Evolutionary conservation across 2,113 vertebrate genomes (phyloP).

Genomic region (Triplophysa siluroides): DNA sequence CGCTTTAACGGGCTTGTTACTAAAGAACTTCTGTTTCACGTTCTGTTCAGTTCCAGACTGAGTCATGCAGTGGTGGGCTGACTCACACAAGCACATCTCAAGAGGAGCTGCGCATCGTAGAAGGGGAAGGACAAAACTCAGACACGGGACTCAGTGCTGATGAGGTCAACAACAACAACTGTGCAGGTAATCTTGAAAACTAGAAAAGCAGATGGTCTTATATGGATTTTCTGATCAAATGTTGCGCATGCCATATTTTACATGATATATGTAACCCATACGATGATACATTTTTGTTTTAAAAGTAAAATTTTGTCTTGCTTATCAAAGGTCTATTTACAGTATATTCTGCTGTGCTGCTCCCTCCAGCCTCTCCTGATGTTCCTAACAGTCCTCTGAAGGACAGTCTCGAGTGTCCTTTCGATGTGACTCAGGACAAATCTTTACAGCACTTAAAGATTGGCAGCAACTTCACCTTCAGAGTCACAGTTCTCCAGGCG

Average conservation of each 20-base stretch:
- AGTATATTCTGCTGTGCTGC: not conserved
- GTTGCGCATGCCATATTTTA: not conserved
- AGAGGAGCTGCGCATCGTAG: constrained; percentile 93
- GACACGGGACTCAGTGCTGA: constrained; percentile 85
- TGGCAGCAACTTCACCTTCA: constrained; percentile 94
- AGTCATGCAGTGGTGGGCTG: constrained; percentile 79
- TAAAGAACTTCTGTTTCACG: not conserved
- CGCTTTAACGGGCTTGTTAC: too few relatives aligned
- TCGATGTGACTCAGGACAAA: constrained; percentile 77
- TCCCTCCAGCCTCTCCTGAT: constrained; percentile 70
- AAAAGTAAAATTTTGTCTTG: not conserved
- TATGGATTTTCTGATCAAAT: not conserved
- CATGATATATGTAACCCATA: too few relatives aligned
- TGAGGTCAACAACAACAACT: constrained; percentile 98
- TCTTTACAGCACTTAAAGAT: constrained; percentile 86
- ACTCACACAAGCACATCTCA: constrained; percentile 90
- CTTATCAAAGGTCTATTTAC: not conserved
- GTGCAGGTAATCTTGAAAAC: constrained; percentile 73
- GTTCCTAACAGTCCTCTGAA: constrained; percentile 67
- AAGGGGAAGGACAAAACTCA: constrained; percentile 89
- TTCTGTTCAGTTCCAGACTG: constrained; percentile 85
- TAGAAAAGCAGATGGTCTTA: not conserved
- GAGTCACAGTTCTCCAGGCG: constrained; percentile 95
- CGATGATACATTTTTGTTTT: too few relatives aligned
- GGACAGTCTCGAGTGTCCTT: constrained; percentile 76